phyloP scores from a whole-genome alignment of 2,113 vertebrate genomes.

The Sigmodon hispidus region DNA sequence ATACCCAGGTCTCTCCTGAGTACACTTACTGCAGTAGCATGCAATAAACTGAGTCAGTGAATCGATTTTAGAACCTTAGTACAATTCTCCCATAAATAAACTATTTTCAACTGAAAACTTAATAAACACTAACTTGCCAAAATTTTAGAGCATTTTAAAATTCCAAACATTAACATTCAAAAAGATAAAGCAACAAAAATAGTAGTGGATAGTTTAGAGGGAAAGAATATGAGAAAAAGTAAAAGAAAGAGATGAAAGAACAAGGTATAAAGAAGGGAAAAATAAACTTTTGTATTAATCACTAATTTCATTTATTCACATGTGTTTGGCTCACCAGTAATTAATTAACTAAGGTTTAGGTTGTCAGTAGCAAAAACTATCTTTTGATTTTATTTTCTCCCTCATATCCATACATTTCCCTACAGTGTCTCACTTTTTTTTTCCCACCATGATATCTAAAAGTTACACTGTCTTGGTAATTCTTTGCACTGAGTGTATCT shows the following conservation, averaged over 20 bases:
- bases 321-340: neutral
- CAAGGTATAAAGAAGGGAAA: neutral
- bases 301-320: neutral
- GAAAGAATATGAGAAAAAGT: neutral
- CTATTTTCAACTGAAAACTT: neutral
- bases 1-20: neutral
- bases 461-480: neutral
- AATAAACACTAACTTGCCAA: neutral
- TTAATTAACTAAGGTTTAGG: no score
- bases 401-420: neutral
- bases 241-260: no score
- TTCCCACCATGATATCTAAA: neutral
- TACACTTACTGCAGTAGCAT: neutral
- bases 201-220: no score
- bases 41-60: neutral
- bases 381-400: neutral
- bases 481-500: neutral
- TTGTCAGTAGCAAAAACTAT: neutral
- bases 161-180: neutral
- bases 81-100: neutral
- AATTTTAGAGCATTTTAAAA: neutral
- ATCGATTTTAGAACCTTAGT: neutral
- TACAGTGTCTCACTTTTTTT: neutral
- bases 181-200: fast-evolving
- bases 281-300: neutral